Percentiles rank a stretch among this genome's conserved stretches.
These are phyloP conservation scores for Blastobasis adustella DNA, from an alignment of 2,888 invertebrate genomes.

Conservation along the genomic window DNA sequence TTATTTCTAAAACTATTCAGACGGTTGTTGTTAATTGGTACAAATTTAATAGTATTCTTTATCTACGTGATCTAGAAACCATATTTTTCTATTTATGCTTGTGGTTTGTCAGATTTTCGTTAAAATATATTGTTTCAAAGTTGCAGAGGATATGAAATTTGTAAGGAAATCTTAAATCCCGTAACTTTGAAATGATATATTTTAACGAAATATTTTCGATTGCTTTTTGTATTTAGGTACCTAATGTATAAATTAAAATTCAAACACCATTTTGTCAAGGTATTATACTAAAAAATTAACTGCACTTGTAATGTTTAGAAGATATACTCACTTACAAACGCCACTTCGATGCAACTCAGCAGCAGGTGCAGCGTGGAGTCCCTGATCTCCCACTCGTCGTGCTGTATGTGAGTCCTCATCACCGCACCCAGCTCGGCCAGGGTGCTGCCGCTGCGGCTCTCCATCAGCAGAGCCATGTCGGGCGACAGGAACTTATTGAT, in stretches of 20 bases:
- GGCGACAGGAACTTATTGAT: conserved; percentile 82
- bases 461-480: conserved; percentile 80
- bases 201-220: no score
- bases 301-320: background rate
- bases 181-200: no score
- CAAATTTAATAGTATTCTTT: no score
- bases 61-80: no score
- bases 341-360: conserved; percentile 76
- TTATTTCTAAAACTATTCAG: no score
- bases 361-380: conserved; percentile 81
- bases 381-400: conserved; percentile 81
- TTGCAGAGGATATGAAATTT: no score
- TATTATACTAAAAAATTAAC: background rate
- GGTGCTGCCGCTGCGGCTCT: conserved; percentile 73
- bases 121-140: no score
- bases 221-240: no score
- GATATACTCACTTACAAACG: conserved; percentile 75
- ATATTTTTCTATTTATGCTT: background rate
- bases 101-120: background rate
- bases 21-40: no score
- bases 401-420: conserved; percentile 76
- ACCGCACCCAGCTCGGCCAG: conserved; percentile 76
- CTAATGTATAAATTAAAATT: background rate
- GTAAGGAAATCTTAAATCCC: no score
- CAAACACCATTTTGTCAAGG: background rate